Evolutionary conservation across 92 coral and sea anemone species (phyloP).

Genomic region (Zoanthus sansibaricus): DNA sequence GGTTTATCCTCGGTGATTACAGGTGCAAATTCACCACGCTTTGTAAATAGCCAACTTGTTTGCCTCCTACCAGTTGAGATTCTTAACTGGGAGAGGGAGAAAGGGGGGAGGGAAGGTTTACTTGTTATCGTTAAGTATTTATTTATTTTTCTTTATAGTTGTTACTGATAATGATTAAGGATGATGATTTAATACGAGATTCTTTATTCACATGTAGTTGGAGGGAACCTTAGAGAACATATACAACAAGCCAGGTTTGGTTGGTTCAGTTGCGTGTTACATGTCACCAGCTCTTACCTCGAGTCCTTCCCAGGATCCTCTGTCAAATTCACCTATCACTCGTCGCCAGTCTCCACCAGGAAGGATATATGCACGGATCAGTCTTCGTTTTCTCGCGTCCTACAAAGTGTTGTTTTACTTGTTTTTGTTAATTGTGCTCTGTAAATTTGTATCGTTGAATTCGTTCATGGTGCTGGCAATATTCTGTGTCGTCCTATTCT

Average conservation of each 20-base stretch:
- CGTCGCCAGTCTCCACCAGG: slow-evolving; percentile 50
- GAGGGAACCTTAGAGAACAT: slow-evolving; percentile 69
- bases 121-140: too few species aligned
- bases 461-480: slow-evolving; percentile 43
- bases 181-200: too few species aligned
- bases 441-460: slow-evolving; percentile 63
- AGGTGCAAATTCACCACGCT: too few species aligned
- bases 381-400: slow-evolving; percentile 94
- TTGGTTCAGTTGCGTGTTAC: slow-evolving; percentile 71
- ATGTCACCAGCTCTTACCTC: slow-evolving; percentile 84
- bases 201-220: slow-evolving; percentile 61
- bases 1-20: too few species aligned
- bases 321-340: slow-evolving; percentile 52
- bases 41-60: too few species aligned
- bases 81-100: too few species aligned
- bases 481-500: slow-evolving; percentile 56
- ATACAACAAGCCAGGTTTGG: slow-evolving; percentile 71
- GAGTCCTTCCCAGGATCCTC: slow-evolving; percentile 59
- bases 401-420: slow-evolving; percentile 85
- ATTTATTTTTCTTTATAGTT: too few species aligned
- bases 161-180: background rate
- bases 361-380: slow-evolving; percentile 71
- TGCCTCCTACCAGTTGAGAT: too few species aligned
- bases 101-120: too few species aligned
- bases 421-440: slow-evolving; percentile 68